A percentile compares a stretch with the other conserved stretches of the same genome.
Evolutionary conservation across 2,888 invertebrate genomes (phyloP).

Genomic region (Hypena proboscidalis): DNA sequence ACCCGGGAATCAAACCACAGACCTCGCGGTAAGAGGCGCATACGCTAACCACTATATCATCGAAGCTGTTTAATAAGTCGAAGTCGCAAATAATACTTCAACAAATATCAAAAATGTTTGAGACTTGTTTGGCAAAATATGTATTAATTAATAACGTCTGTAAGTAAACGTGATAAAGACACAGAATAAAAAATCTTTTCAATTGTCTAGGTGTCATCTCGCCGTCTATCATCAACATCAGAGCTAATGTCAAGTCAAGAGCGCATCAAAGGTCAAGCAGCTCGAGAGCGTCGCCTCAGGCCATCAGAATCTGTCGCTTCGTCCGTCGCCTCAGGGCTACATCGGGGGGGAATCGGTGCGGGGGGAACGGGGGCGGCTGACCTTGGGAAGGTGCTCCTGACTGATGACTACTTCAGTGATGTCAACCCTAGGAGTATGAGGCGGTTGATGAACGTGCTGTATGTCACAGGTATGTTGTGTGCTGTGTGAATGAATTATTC

Average conservation of each 20-base stretch:
- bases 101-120: too few relatives aligned
- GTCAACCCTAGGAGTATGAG: constrained; percentile 99
- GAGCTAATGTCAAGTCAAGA: constrained; percentile 93
- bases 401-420: constrained; percentile 99
- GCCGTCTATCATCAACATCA: constrained; percentile 92
- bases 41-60: too few relatives aligned
- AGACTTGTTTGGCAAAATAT: too few relatives aligned
- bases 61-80: too few relatives aligned
- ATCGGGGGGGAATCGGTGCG: constrained; percentile 82
- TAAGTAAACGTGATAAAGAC: background rate
- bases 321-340: constrained; percentile 95
- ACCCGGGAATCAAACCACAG: too few relatives aligned
- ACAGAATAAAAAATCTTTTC: background rate
- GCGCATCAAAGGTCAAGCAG: constrained; percentile 86
- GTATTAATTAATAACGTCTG: too few relatives aligned
- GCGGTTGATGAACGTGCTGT: constrained; percentile 98
- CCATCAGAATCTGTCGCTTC: constrained; percentile 96
- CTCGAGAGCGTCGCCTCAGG: constrained; percentile 89
- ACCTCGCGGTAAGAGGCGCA: too few relatives aligned
- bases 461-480: constrained; percentile 91
- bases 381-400: constrained; percentile 92
- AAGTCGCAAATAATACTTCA: too few relatives aligned
- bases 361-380: constrained; percentile 86
- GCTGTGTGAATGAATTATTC: too few relatives aligned
- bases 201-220: constrained; percentile 86